Evolutionary conservation across 64 coral and sea anemone genomes (phyloP).

Genomic region (Montipora capricornis): DNA sequence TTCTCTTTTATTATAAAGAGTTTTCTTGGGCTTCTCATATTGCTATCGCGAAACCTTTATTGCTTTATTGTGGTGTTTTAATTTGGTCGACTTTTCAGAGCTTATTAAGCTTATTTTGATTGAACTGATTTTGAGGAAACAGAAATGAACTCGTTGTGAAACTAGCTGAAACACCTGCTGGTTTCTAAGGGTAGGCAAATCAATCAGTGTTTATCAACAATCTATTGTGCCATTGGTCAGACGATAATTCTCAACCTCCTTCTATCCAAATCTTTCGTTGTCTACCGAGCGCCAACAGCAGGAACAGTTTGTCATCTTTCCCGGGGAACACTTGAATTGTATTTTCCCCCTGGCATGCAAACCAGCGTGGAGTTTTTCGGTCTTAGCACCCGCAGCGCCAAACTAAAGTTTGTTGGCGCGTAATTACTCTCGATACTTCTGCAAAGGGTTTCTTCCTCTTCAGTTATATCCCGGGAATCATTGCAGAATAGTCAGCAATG

Average conservation of each 20-base stretch:
- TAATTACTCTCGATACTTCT: constrained; percentile 6
- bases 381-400: constrained; percentile 11
- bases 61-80: background rate
- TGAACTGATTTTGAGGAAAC: constrained; percentile 24
- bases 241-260: background rate
- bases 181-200: background rate
- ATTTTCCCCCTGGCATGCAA: constrained; percentile 9
- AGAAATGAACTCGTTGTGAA: background rate
- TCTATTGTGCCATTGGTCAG: background rate
- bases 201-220: constrained; percentile 27
- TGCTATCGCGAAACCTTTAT: background rate
- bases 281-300: background rate
- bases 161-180: constrained; percentile 23
- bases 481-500: background rate
- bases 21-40: background rate
- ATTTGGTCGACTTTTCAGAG: background rate
- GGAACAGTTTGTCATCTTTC: constrained; percentile 18
- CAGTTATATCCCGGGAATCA: background rate
- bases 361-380: background rate
- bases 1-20: background rate
- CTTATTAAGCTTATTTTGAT: background rate
- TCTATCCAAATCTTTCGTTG: constrained; percentile 12
- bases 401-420: constrained; percentile 40
- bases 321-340: background rate
- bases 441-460: background rate